Evolutionary conservation across 2,113 vertebrate genomes (phyloP), one percentile per base, ranked within the genome.

Genomic region (Alexandromys fortis): DNA sequence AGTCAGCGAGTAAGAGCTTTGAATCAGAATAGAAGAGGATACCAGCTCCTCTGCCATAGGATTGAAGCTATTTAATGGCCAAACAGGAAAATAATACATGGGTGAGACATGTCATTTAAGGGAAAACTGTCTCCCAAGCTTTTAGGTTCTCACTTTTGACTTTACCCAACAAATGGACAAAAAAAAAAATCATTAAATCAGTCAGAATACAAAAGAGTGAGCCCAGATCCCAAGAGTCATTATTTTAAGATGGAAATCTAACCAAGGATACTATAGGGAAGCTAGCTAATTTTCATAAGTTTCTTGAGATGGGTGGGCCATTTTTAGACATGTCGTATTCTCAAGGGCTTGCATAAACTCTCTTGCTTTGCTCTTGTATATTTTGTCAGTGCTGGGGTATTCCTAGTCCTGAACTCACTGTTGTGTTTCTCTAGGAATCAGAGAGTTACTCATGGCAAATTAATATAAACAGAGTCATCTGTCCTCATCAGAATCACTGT

Each of bases 401-500:
- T 90, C 33, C 17, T 89, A 70, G 87, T 87, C 52, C 79, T 63
- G 42, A 93, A 73, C 35, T 67, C 55, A 87, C 45, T 42, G 0
- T 38, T 73, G 10, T 1, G 1, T 93, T 93, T 58, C 58, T 94
- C 89, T 24, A 83, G 68, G 30, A 89, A 85, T 89, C 86, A 90
- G 19, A 68, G 55, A 68, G 86, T 33, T 63, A 72, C 26, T 92
- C 81, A 35, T 77, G n/a, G 19, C 28, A 88, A 24, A 47, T 52
- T 88, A 70, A 76, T 17, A 30, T 3, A 45, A 82, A 85, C 55
- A 30, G 52, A 91, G 73, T 86, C 88, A 52, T 24, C 5, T 49
- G n/a, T 96, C 77, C 89, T 35, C 55, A 93, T 70, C 55, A 91
- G 78, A 88, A 96, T 61, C 58, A 4, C 89, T 79, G 33, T 91